Evolutionary conservation across 2,797 vertebrate genomes (phyloP).

Genomic region (Neosilurus mollespiculum): DNA sequence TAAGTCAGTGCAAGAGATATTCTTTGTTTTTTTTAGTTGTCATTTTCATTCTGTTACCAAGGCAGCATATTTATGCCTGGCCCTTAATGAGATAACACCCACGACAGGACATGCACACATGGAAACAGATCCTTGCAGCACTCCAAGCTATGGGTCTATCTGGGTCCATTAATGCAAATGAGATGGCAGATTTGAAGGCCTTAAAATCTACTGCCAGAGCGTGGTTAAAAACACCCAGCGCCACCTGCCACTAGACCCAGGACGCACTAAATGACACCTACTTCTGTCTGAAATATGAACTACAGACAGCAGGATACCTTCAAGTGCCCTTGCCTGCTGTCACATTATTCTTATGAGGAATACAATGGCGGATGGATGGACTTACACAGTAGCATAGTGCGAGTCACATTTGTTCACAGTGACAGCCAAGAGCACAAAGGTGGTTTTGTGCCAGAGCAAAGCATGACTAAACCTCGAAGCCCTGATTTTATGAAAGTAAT

Average conservation of each 20-base stretch:
- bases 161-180: slow-evolving; percentile 8
- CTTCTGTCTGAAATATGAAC: background rate
- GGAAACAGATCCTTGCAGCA: background rate
- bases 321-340: background rate
- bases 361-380: background rate
- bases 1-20: background rate
- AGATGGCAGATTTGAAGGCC: background rate
- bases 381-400: background rate
- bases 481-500: background rate
- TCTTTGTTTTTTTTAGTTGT: background rate
- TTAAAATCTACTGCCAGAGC: background rate
- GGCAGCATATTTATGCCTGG: background rate
- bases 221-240: background rate
- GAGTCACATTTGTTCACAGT: background rate
- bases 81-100: background rate
- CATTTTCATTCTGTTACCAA: background rate
- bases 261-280: background rate
- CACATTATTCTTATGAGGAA: background rate
- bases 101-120: background rate
- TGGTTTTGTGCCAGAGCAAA: background rate
- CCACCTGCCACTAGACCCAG: background rate
- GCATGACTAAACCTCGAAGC: background rate
- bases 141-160: background rate
- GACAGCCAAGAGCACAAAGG: background rate
- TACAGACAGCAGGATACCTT: background rate